A percentile compares a stretch with the other conserved stretches of the same genome.
Conservation (phyloP, 2,113 vertebrate genomes). For the Notarius lentiginosus region DNA sequence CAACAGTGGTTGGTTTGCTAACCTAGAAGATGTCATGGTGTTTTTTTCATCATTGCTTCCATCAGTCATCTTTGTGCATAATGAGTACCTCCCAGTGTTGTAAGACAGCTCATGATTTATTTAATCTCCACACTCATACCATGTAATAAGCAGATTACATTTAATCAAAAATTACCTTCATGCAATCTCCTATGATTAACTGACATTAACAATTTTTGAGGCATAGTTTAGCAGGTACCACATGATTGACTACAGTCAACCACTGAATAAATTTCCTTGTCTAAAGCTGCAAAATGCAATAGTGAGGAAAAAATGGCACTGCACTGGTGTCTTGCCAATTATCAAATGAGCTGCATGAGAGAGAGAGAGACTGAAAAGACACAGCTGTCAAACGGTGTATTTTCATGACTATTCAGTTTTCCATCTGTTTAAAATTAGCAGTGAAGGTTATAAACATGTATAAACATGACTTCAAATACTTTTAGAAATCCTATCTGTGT, state of each 20-base stretch:
- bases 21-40: not conserved
- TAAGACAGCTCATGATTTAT: not conserved
- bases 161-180: not conserved
- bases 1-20: not conserved
- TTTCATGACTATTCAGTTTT: not conserved
- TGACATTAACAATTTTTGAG: not conserved
- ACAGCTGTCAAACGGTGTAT: not conserved
- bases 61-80: not conserved
- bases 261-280: not conserved
- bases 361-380: not conserved
- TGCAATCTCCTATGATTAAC: not conserved
- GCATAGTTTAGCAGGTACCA: not conserved
- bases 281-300: not conserved
- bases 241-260: not conserved
- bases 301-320: conserved; percentile 11
- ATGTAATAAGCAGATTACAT: conserved; percentile 1
- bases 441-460: not conserved
- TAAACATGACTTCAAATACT: not conserved
- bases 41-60: not conserved
- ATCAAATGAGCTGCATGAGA: not conserved
- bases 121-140: not conserved
- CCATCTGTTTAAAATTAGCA: not conserved
- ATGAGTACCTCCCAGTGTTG: not conserved
- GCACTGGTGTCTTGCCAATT: not conserved
- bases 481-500: not conserved